Evolutionary conservation across 2,113 vertebrate species (phyloP), one percentile per base, ranked within the genome.

Genomic region (Nibea coibor): DNA sequence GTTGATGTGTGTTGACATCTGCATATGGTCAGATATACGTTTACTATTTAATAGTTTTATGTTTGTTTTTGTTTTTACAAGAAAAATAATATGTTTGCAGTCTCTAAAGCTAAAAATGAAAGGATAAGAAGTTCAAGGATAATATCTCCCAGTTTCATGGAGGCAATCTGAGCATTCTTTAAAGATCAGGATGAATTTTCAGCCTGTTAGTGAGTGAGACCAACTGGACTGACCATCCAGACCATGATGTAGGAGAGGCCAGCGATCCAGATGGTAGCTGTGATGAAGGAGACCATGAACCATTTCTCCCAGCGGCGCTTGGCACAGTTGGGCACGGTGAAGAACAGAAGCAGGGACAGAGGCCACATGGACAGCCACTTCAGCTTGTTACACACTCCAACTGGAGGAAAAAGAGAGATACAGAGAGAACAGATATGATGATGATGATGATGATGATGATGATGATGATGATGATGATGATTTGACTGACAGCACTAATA

Each of bases 201-300:
- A 67, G 35, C 3, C 11, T 43, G 43, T 31, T 15, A 24, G 39
- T n/a, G n/a, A 28, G 17, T 16, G 17, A 47, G 20, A 42, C 0
- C 1, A 16, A 57, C 35, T 39, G 16, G 3, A 95, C 97, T 1
- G 83, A 99, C 97, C 97, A 99, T 99, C 97, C 97, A 99, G 83
- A 99, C 97, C 97, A 98, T 99, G 91, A 99, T 86, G 93, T 98
- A 99, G 28, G 97, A 99, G 78, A 97, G 97, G 80, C 95, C 96
- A 59, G 97, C 97, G 4, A 99, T 99, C 97, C 97, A 99, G 28
- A 99, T 81, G 3, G 97, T 98, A 64, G 97, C 97, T 0, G 94
- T 95, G 66, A 96, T 88, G 83, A 99, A 99, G n/a, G 97, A 96
- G 73, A 97, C 89, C 96, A 99, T 96, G 84, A 99, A 99, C 96